These are phyloP conservation scores for Schizothorax lantsangensis DNA, from an alignment of 2,797 vertebrate species.

Conservation along the genomic window DNA sequence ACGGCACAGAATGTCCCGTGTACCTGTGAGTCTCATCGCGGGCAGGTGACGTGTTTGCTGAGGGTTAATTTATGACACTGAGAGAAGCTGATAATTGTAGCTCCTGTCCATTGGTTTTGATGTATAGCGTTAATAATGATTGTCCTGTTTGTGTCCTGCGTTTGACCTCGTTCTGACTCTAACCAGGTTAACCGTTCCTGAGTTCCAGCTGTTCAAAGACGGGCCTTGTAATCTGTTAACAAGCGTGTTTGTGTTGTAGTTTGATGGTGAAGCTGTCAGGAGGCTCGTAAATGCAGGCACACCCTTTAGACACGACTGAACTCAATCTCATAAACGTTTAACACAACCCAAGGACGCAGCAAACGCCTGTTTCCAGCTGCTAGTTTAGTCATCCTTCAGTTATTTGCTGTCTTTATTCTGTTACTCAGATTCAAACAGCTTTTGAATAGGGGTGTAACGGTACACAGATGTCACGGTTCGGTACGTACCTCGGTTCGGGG, in stretches of 20 bases:
- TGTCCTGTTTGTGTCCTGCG: not conserved
- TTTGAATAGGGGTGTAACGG: not conserved
- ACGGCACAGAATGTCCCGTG: not conserved
- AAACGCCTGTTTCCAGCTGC: not conserved
- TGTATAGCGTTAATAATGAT: slow-evolving; percentile 5
- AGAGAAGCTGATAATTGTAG: slow-evolving; percentile 19
- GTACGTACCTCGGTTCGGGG: too few relatives aligned
- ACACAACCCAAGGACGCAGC: not conserved
- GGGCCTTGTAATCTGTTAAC: slow-evolving; percentile 6
- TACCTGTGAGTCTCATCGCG: not conserved
- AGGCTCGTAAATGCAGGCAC: not conserved
- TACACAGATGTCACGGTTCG: too few relatives aligned
- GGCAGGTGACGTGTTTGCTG: not conserved
- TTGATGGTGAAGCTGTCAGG: slow-evolving; percentile 21
- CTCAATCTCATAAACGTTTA: not conserved
- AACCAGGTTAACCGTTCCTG: not conserved
- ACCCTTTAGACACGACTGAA: not conserved
- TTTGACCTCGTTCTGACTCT: slow-evolving; percentile 2
- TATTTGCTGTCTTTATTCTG: not conserved
- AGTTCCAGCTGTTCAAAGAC: not conserved
- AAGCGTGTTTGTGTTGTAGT: not conserved
- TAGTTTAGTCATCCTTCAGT: not conserved
- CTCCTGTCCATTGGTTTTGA: slow-evolving; percentile 30
- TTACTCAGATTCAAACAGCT: not conserved
- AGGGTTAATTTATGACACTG: not conserved